These are phyloP conservation scores for Sciaenops ocellatus DNA, from an alignment of 2,797 vertebrate genomes.

Conservation along the genomic window DNA sequence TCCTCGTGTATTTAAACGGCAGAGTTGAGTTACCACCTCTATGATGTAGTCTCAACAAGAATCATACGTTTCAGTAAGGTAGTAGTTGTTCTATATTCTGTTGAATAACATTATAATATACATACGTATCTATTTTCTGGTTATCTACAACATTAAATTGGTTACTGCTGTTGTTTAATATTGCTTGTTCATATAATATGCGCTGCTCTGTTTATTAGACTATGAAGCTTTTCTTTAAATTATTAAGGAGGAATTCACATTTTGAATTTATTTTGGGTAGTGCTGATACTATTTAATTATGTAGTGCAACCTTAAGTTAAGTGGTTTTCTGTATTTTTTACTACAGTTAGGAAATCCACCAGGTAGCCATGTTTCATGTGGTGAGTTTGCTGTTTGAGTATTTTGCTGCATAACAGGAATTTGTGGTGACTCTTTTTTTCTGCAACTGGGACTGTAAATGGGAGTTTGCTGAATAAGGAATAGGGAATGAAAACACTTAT, in stretches of 20 bases:
- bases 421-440: constrained; percentile 59
- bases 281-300: neutral
- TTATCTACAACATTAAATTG: neutral
- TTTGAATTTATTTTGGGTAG: neutral
- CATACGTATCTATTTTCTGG: neutral
- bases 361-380: constrained; percentile 19
- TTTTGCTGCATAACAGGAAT: constrained; percentile 57
- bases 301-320: neutral
- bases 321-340: neutral
- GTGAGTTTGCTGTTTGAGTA: constrained; percentile 33
- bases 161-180: neutral
- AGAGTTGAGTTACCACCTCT: neutral
- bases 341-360: constrained; percentile 2
- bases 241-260: neutral
- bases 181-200: neutral
- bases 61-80: neutral
- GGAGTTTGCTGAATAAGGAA: constrained; percentile 71
- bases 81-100: neutral
- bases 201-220: neutral
- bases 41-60: neutral
- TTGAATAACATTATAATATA: constrained; percentile 3
- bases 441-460: constrained; percentile 46
- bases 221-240: neutral
- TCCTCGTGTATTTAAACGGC: neutral
- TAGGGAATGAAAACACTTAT: constrained; percentile 70